Evolutionary conservation across 2,888 invertebrate species (phyloP), one percentile per base, ranked within the genome.

Genomic region (Nomada goodeniana): DNA sequence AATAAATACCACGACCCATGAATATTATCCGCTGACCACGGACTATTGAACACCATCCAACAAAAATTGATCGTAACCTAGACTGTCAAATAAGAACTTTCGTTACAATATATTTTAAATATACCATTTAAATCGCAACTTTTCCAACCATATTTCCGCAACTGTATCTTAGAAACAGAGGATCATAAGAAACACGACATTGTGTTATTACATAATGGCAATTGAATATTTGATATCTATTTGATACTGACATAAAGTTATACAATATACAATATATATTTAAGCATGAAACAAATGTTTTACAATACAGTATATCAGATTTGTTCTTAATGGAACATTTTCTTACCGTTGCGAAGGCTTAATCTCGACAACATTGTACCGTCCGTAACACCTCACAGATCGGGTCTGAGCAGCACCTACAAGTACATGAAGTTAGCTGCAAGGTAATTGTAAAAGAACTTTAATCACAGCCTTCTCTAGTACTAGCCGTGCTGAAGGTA

Each of bases 301-400:
- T 76, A 7, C 7, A 29, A 74, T 42, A 36, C 36, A 50, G 36
- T 47, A 68, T 59, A 29, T 57, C 0, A 0, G 44, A 23, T 65
- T 76, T 36, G 20, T 26, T 47, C 7, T 55, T 68, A 7, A 47
- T 23, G n/a, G 23, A 74, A 74, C 80, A 83, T 36, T 44, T 73
- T 67, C 86, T 92, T 91, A 92, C 93, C 90, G 87, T 91, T 90
- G 52, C 89, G 90, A 63, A 91, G 83, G 82, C 90, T 91, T 80
- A 93, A 86, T 89, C 92, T 90, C 70, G 92, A 93, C 80, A 93
- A 87, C 92, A 93, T 93, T 82, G 88, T 92, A 65, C 15, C 74
- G 13, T 44, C 9, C 7, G 29, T 53, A 64, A 2, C 15, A 75
- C 73, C 29, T 79, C 70, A 44, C 71, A 52, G 15, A 20, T 60